Percentiles rank a stretch among this genome's conserved stretches.
Evolutionary conservation across 2,113 vertebrate genomes (phyloP).

Genomic region (Heliornis fulica): DNA sequence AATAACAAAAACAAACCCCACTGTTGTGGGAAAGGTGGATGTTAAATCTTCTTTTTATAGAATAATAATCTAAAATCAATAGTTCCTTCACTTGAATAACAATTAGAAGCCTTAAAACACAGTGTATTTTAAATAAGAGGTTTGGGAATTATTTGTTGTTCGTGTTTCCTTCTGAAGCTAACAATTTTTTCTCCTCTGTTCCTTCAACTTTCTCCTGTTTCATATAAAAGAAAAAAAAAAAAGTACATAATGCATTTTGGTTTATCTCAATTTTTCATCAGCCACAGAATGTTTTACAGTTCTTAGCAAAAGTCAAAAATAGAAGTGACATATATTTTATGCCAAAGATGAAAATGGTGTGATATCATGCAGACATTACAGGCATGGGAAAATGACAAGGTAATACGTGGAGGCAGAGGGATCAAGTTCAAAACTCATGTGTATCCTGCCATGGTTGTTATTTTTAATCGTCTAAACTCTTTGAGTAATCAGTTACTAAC

Average conservation of each 20-base stretch:
- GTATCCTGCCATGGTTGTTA: neutral
- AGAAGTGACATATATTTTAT: neutral
- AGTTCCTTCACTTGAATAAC: neutral
- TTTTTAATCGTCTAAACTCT: neutral
- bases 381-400: neutral
- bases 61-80: neutral
- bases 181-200: neutral
- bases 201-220: neutral
- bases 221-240: neutral
- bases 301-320: neutral
- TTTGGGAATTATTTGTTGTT: neutral
- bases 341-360: neutral
- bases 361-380: neutral
- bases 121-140: neutral
- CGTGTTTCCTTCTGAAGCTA: neutral
- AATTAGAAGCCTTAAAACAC: neutral
- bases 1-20: neutral
- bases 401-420: neutral
- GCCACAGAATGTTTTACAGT: neutral
- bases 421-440: neutral
- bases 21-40: neutral
- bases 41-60: neutral
- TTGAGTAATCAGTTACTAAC: neutral
- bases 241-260: fast-evolving
- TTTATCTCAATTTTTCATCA: neutral